These are phyloP conservation scores for Laothoe populi DNA, from an alignment of 2,888 invertebrate genomes.

Conservation along the genomic window DNA sequence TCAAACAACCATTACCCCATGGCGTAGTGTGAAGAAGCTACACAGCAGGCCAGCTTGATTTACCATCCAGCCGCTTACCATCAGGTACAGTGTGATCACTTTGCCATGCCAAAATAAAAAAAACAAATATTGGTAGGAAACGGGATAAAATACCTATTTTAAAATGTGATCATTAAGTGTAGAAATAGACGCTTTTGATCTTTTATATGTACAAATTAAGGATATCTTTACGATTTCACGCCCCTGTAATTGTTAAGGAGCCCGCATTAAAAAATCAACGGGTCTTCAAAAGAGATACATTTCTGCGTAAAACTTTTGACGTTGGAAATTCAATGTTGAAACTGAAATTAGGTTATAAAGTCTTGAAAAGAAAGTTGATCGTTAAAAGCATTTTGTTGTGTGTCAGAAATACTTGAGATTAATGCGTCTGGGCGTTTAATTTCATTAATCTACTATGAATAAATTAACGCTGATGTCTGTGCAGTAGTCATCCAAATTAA, in stretches of 20 bases:
- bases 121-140: too few relatives aligned
- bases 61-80: too few relatives aligned
- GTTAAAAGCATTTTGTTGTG: neutral
- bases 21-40: too few relatives aligned
- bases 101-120: too few relatives aligned
- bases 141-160: slow-evolving; percentile 2
- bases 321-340: neutral
- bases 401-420: neutral
- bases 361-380: neutral
- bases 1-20: too few relatives aligned
- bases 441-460: neutral
- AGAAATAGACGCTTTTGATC: slow-evolving; percentile 12
- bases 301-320: neutral
- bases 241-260: slow-evolving; percentile 10
- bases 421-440: neutral
- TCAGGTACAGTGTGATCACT: too few relatives aligned
- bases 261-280: slow-evolving; percentile 6
- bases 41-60: too few relatives aligned
- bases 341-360: neutral
- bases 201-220: slow-evolving; percentile 12
- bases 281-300: neutral
- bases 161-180: slow-evolving; percentile 3
- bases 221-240: neutral
- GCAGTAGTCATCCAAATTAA: too few relatives aligned
- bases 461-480: neutral